Base-by-base conservation (phyloP, 2,888 invertebrate genomes). In the Heliconius ethilla region DNA sequence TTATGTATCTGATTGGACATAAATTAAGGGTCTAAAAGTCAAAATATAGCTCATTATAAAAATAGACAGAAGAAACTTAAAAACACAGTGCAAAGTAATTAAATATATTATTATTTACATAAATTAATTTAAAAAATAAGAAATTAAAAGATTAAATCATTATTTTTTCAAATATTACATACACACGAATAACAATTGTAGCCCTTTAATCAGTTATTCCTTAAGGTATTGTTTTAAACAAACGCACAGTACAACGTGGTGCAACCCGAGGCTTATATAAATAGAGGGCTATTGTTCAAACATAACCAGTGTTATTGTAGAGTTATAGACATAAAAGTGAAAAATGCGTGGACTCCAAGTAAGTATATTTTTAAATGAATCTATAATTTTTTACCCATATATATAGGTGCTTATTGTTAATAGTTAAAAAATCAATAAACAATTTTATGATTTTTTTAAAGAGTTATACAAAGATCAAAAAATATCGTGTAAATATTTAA, bases 301-400 rank as follows among this genome's bases (percentile, higher is more conserved):
- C 84, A 87, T 91, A 29, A 91, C 92, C 91, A 94, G 93, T 94
- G 94, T 92, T 94, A 92, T 93, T 93, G 93, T 92, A 86, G 89
- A 87, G 79, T 90, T 90, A 92, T 94, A 94, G 92, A 94, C 92
- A 94, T 92, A 88, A 93, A 92, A 94, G 94, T 94, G 93, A 91
- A 78, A 92, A 87, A 95, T 94, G 95, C 90, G 89, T 87, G 85
- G 88, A 80, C 89, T 89, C 82, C 93, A 94, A 91, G 94, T 95
- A 92, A 94, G 94, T 92, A 70, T 6, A 18, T n/a, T 9, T 82
- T 77, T 80, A 65, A 65, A 67, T 6, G 11, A 25, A 72, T 55
- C 2, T 72, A 7, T 40, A 3, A n/a, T 40, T 69, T 40, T 15
- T 18, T 18, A 15, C 6, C 2, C 45, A 45, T 18, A 45, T 45